phyloP scores from a whole-genome alignment of 1,140 invertebrate species.

The Anastrepha obliqua region DNA sequence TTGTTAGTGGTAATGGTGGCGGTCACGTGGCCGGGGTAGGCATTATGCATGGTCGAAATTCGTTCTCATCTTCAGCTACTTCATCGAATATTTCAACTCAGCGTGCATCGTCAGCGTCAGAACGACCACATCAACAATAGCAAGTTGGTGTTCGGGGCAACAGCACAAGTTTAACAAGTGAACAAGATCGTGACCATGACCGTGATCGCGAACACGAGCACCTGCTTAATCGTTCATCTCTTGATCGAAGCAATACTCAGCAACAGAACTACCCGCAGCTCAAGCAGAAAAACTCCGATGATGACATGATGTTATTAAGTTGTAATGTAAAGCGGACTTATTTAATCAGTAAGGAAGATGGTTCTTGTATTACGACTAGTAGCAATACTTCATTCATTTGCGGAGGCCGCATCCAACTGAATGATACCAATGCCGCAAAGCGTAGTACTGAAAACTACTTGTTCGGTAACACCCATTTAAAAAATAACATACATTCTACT shows the following conservation, averaged over 20 bases:
- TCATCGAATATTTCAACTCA: conserved; percentile 53
- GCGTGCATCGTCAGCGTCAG: conserved; percentile 54
- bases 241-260: conserved; percentile 54
- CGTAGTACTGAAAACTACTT: background rate
- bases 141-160: conserved; percentile 51
- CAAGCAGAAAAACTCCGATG: conserved; percentile 64
- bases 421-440: background rate
- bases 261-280: conserved; percentile 47
- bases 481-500: too few relatives aligned
- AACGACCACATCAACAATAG: conserved; percentile 58
- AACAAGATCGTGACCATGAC: conserved; percentile 34
- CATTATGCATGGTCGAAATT: conserved; percentile 56
- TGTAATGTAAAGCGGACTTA: conserved; percentile 58
- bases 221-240: conserved; percentile 51
- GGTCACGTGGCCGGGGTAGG: background rate
- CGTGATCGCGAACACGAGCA: conserved; percentile 22
- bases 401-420: background rate
- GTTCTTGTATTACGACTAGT: conserved; percentile 21
- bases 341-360: conserved; percentile 35
- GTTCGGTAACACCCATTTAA: too few relatives aligned
- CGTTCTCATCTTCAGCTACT: conserved; percentile 57
- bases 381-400: conserved; percentile 5
- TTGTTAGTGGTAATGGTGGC: conserved; percentile 45
- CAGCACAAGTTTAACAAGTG: conserved; percentile 26
- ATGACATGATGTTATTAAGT: conserved; percentile 64